phyloP scores from a whole-genome alignment of 2,888 invertebrate genomes.

The Esperia sulphurella region DNA sequence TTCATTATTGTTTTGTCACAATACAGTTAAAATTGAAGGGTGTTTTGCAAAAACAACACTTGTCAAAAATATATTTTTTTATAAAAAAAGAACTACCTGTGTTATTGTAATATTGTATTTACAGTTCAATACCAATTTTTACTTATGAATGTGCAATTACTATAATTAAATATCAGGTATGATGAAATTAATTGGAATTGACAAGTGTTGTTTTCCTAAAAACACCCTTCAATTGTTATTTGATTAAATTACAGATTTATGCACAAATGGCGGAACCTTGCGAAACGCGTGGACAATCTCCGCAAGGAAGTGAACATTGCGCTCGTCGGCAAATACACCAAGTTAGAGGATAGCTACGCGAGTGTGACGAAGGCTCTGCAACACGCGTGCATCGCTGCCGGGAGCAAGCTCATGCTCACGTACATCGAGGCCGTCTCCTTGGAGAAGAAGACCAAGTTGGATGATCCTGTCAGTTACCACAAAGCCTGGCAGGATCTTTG shows the following conservation, averaged over 20 bases:
- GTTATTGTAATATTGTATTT: too few relatives aligned
- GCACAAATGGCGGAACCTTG: conserved; percentile 93
- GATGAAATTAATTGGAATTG: too few relatives aligned
- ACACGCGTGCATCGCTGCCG: conserved; percentile 93
- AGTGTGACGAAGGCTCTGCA: conserved; percentile 97
- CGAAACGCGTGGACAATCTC: conserved; percentile 90
- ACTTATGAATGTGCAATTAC: too few relatives aligned
- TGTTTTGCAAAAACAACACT: too few relatives aligned
- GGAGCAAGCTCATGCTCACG: conserved; percentile 90
- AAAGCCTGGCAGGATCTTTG: conserved; percentile 96
- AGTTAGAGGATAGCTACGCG: conserved; percentile 96
- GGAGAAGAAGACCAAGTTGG: conserved; percentile 84
- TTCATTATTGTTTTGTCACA: too few relatives aligned
- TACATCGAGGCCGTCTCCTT: conserved; percentile 95
- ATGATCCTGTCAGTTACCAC: conserved; percentile 91
- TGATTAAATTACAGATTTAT: conserved; percentile 85
- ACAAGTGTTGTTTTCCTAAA: too few relatives aligned
- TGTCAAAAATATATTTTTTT: too few relatives aligned
- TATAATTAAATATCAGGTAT: too few relatives aligned
- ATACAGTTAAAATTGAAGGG: too few relatives aligned
- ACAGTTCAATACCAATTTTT: too few relatives aligned
- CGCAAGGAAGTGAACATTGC: conserved; percentile 93
- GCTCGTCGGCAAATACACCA: conserved; percentile 98
- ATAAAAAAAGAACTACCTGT: too few relatives aligned
- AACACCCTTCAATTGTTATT: too few relatives aligned